Percentiles rank a stretch among this genome's conserved stretches.
Conservation (phyloP, 2,797 vertebrate genomes). For the Bucorvus abyssinicus region DNA sequence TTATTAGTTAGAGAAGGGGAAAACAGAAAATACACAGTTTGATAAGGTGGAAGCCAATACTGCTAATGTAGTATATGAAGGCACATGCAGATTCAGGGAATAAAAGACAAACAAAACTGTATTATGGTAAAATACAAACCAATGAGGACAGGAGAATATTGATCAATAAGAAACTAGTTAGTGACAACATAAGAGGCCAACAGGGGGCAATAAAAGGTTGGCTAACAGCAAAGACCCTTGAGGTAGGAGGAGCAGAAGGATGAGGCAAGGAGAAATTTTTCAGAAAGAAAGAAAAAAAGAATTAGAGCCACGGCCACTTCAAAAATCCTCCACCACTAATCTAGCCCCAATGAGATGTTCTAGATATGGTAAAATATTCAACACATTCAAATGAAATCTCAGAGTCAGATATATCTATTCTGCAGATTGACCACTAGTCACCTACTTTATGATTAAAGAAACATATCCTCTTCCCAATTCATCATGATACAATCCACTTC, state of each 20-base stretch:
- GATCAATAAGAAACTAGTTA: neutral
- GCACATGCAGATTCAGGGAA: neutral
- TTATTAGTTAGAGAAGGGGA: neutral
- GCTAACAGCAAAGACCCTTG: neutral
- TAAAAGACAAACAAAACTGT: neutral
- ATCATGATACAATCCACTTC: neutral
- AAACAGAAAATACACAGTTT: neutral
- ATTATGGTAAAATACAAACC: neutral
- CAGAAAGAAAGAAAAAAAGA: neutral
- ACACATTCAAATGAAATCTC: neutral
- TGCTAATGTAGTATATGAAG: neutral
- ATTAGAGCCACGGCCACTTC: neutral
- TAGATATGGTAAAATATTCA: neutral
- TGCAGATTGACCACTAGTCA: neutral
- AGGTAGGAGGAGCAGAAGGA: neutral
- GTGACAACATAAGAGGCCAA: neutral
- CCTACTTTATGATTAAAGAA: neutral
- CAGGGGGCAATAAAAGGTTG: fast-evolving
- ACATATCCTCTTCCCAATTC: neutral
- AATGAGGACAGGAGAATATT: neutral
- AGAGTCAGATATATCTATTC: neutral
- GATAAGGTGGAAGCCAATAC: neutral
- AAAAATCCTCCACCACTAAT: neutral
- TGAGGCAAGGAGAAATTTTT: neutral
- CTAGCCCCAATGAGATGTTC: neutral